These are phyloP conservation scores for Chiloscyllium punctatum DNA, from an alignment of 2,797 vertebrate species.

Conservation along the genomic window DNA sequence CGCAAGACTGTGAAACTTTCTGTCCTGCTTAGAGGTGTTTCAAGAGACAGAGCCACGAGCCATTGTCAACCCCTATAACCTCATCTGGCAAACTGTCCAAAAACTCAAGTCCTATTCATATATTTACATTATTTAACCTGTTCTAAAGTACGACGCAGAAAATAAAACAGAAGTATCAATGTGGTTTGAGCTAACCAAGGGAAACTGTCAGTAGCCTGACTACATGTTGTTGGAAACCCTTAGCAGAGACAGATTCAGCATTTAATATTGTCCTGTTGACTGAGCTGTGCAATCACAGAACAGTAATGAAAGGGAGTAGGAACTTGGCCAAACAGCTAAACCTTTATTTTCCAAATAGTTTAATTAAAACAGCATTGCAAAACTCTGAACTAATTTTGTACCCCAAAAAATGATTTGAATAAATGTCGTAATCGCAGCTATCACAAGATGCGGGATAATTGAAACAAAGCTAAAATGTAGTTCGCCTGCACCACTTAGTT, in stretches of 20 bases:
- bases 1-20: background rate
- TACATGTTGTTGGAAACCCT: background rate
- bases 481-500: background rate
- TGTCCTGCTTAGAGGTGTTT: background rate
- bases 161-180: constrained; percentile 14
- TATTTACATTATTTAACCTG: constrained; percentile 19
- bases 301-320: background rate
- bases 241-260: background rate
- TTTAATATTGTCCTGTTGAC: too few species aligned
- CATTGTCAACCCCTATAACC: background rate
- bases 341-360: background rate
- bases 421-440: background rate
- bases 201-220: background rate
- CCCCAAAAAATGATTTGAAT: background rate
- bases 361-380: constrained; percentile 8
- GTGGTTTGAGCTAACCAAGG: constrained; percentile 39
- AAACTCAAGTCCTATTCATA: constrained; percentile 17
- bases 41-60: background rate
- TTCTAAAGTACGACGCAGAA: background rate
- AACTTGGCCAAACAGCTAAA: background rate
- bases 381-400: background rate
- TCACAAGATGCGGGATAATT: too few species aligned
- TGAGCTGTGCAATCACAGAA: background rate
- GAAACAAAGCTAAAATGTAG: background rate
- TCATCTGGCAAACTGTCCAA: background rate